A percentile compares a stretch with the other conserved stretches of the same genome.
phyloP scores from a whole-genome alignment of 2,113 vertebrate genomes.

The Grallaria varia region DNA sequence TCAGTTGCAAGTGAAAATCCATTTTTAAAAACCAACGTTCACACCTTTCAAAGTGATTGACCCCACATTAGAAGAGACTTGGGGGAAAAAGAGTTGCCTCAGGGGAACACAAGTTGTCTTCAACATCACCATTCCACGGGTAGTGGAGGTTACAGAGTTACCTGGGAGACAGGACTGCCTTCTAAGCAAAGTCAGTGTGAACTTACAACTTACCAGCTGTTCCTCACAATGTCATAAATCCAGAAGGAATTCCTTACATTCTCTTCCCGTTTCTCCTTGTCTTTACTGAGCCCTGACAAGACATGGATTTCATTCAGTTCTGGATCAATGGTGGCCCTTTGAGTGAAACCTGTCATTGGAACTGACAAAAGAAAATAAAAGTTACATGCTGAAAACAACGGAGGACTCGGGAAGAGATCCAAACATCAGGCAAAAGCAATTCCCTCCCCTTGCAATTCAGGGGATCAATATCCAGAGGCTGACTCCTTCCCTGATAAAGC shows the following conservation, averaged over 20 bases:
- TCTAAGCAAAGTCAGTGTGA: not conserved
- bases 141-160: not conserved
- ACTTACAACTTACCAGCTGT: constrained; percentile 86
- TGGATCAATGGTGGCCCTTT: constrained; percentile 97
- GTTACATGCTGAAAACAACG: fast-evolving
- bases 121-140: not conserved
- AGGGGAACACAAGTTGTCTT: not conserved
- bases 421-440: not conserved
- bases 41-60: not conserved
- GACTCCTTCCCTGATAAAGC: not conserved
- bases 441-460: not conserved
- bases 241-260: constrained; percentile 99
- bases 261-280: constrained; percentile 97
- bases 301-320: constrained; percentile 99
- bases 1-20: not conserved
- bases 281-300: constrained; percentile 96
- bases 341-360: constrained; percentile 98
- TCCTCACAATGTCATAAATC: constrained; percentile 98
- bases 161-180: not conserved
- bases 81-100: not conserved
- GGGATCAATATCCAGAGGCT: not conserved
- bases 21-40: not conserved
- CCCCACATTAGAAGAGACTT: not conserved
- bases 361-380: constrained; percentile 72
- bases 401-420: not conserved